A percentile compares a stretch with the other conserved stretches of the same genome.
These are phyloP conservation scores for Polietes domitor DNA, from an alignment of 2,888 invertebrate species.

Conservation along the genomic window DNA sequence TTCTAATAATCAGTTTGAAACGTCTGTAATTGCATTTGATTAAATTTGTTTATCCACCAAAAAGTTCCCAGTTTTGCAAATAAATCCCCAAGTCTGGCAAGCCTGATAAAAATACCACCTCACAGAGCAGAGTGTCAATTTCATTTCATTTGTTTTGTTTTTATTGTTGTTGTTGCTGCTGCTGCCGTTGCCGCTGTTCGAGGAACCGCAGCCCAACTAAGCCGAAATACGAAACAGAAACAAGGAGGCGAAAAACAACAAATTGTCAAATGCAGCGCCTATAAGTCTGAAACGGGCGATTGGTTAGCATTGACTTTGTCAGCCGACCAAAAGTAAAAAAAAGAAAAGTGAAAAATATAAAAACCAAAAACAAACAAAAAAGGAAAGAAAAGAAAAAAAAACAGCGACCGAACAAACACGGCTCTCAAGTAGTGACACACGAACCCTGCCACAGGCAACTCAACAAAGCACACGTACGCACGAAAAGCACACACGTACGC, in stretches of 20 bases:
- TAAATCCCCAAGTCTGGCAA: no score
- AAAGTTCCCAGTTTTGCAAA: no score
- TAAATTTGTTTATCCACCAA: no score
- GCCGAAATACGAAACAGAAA: background rate
- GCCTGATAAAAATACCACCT: background rate
- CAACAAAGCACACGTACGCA: background rate
- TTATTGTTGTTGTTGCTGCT: background rate
- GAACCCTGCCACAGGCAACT: background rate
- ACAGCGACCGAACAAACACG: background rate
- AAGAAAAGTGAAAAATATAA: background rate
- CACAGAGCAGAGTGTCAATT: background rate
- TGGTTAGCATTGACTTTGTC: conserved; percentile 37
- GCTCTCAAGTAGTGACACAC: background rate
- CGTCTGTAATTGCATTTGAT: no score
- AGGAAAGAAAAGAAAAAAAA: background rate
- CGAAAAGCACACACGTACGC: no score
- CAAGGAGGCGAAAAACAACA: background rate
- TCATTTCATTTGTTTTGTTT: conserved; percentile 11
- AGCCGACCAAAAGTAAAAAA: background rate
- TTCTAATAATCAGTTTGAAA: no score
- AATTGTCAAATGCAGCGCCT: conserved; percentile 25
- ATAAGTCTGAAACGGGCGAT: conserved; percentile 29
- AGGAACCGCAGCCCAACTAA: background rate
- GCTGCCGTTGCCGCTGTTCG: background rate
- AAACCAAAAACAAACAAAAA: background rate